These are phyloP conservation scores for Lampris megalopsis DNA, from an alignment of 2,113 vertebrate genomes.

Conservation along the genomic window DNA sequence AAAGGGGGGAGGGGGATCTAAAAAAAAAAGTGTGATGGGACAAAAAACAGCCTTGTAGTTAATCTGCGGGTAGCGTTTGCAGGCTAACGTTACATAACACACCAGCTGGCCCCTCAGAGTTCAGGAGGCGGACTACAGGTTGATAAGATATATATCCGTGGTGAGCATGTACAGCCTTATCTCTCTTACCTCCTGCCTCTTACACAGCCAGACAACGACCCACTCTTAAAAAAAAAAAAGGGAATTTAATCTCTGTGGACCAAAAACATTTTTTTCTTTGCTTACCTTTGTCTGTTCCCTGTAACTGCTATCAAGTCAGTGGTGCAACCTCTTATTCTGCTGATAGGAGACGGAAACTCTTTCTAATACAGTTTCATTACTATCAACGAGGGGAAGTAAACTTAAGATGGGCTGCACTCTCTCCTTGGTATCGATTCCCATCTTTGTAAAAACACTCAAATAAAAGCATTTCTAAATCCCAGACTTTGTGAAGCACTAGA, in stretches of 20 bases:
- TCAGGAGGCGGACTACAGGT: constrained; percentile 70
- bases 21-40: constrained; percentile 4
- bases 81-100: constrained; percentile 64
- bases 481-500: no score
- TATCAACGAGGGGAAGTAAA: not conserved
- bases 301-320: not conserved
- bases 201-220: constrained; percentile 63
- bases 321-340: not conserved
- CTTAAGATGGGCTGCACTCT: not conserved
- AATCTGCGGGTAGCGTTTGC: constrained; percentile 57
- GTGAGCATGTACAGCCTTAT: constrained; percentile 62
- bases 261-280: constrained; percentile 32
- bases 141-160: constrained; percentile 77
- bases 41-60: constrained; percentile 40
- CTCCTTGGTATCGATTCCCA: no score
- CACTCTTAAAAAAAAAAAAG: constrained; percentile 33
- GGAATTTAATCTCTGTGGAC: constrained; percentile 24
- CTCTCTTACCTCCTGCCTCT: constrained; percentile 58
- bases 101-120: constrained; percentile 60
- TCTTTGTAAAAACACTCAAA: no score
- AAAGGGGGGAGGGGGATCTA: no score
- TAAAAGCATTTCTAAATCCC: no score
- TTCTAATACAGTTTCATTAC: not conserved
- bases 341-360: not conserved
- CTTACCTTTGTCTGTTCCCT: constrained; percentile 16